Evolutionary conservation across 1,140 invertebrate species (phyloP).

Genomic region (Coenobita brevimanus): DNA sequence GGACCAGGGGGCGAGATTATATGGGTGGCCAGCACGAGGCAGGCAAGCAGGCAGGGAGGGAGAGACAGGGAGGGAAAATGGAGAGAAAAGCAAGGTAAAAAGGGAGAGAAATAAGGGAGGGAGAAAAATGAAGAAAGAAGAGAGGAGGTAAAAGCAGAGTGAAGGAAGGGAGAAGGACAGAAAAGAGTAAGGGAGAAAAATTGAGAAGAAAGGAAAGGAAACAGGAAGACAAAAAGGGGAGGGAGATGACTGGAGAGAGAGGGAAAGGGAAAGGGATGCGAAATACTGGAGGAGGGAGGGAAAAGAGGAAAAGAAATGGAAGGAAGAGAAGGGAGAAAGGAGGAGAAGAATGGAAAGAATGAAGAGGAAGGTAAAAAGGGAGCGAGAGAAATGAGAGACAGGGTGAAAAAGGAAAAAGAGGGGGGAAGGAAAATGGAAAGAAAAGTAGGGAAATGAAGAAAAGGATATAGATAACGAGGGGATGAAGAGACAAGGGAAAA

Average conservation of each 20-base stretch:
- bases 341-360: neutral
- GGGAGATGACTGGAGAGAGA: neutral
- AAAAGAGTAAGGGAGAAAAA: neutral
- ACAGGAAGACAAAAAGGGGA: neutral
- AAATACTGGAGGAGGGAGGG: neutral
- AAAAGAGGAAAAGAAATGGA: neutral
- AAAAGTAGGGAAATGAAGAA: too few relatives aligned
- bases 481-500: too few relatives aligned
- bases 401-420: neutral
- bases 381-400: neutral
- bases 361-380: neutral
- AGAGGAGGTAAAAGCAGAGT: neutral
- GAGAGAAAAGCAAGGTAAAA: neutral
- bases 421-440: neutral
- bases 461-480: too few relatives aligned
- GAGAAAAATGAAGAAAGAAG: neutral
- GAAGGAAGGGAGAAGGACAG: neutral
- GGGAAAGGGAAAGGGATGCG: neutral
- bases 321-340: neutral
- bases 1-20: too few relatives aligned
- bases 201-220: conserved; percentile 10
- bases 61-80: neutral
- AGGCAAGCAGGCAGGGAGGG: neutral
- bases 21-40: too few relatives aligned
- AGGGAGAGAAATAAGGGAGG: neutral